Evolutionary conservation across 2,797 vertebrate genomes (phyloP).

Genomic region (Microctenopoma steveboyesi): DNA sequence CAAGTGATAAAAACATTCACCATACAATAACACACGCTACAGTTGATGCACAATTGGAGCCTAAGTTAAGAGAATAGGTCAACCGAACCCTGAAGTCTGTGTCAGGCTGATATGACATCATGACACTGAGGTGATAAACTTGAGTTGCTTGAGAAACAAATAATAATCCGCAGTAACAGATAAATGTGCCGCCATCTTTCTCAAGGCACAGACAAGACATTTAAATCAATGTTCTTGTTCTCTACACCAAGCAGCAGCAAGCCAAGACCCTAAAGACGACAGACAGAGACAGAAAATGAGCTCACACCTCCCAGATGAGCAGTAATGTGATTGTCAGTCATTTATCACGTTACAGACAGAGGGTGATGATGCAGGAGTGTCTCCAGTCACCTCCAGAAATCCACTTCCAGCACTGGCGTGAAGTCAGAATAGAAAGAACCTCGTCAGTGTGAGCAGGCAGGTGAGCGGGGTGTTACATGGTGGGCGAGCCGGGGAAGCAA

Average conservation of each 20-base stretch:
- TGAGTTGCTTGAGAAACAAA: slow-evolving; percentile 38
- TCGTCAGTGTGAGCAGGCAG: slow-evolving; percentile 40
- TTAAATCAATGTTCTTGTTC: too few species aligned
- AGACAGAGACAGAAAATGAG: background rate
- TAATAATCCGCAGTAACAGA: slow-evolving; percentile 43
- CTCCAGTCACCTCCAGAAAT: slow-evolving; percentile 7
- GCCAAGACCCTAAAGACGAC: slow-evolving; percentile 9
- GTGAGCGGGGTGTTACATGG: slow-evolving; percentile 72
- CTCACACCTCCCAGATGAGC: background rate
- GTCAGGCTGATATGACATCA: slow-evolving; percentile 72
- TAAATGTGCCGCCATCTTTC: slow-evolving; percentile 36
- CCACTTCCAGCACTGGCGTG: background rate
- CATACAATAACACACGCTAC: slow-evolving; percentile 21
- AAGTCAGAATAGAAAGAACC: background rate
- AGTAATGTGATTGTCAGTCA: slow-evolving; percentile 19
- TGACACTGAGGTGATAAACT: slow-evolving; percentile 51
- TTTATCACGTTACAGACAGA: slow-evolving; percentile 29
- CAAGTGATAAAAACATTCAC: slow-evolving; percentile 32
- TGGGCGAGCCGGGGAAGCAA: slow-evolving; percentile 71
- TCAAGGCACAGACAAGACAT: slow-evolving; percentile 3
- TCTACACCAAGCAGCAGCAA: background rate
- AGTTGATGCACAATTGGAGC: slow-evolving; percentile 33
- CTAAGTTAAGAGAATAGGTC: slow-evolving; percentile 50
- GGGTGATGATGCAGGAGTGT: slow-evolving; percentile 33
- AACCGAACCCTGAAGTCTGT: slow-evolving; percentile 39